Conservation (phyloP, 2,888 invertebrate species). For the Beris morrisii region DNA sequence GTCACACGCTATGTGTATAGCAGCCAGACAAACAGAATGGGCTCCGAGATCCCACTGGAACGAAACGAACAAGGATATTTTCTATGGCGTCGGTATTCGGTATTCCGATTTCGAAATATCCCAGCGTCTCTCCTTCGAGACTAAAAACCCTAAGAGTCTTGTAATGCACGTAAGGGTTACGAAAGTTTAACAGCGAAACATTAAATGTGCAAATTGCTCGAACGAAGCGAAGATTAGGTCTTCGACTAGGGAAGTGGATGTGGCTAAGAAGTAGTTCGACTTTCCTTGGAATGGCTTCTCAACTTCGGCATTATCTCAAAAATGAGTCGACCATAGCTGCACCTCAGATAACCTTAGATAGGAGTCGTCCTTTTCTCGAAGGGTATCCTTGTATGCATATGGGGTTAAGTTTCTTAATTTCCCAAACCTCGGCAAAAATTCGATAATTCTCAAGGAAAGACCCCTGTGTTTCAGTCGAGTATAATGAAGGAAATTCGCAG, state of each 20-base stretch:
- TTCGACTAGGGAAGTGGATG: background rate
- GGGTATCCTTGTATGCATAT: background rate
- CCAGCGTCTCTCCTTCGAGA: too few species aligned
- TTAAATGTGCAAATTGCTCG: slow-evolving; percentile 37
- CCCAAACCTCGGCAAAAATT: background rate
- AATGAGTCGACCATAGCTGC: too few species aligned
- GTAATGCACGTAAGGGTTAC: slow-evolving; percentile 15
- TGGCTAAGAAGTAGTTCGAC: background rate
- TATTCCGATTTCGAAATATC: too few species aligned
- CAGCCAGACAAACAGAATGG: slow-evolving; percentile 27
- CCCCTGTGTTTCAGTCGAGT: slow-evolving; percentile 14
- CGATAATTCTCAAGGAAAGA: slow-evolving; percentile 18
- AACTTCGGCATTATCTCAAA: background rate
- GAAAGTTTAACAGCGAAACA: slow-evolving; percentile 19
- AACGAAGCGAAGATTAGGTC: slow-evolving; percentile 14
- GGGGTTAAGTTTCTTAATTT: background rate
- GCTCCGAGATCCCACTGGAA: slow-evolving; percentile 3
- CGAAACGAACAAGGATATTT: background rate
- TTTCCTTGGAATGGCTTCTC: background rate
- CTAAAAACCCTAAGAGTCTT: background rate
- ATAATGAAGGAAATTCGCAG: slow-evolving; percentile 39
- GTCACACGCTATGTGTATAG: background rate
- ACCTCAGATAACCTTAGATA: background rate
- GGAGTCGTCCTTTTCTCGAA: too few species aligned
- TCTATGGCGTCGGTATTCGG: too few species aligned